Evolutionary conservation across 2,888 invertebrate species (phyloP).

Genomic region (Oasisia sp.): DNA sequence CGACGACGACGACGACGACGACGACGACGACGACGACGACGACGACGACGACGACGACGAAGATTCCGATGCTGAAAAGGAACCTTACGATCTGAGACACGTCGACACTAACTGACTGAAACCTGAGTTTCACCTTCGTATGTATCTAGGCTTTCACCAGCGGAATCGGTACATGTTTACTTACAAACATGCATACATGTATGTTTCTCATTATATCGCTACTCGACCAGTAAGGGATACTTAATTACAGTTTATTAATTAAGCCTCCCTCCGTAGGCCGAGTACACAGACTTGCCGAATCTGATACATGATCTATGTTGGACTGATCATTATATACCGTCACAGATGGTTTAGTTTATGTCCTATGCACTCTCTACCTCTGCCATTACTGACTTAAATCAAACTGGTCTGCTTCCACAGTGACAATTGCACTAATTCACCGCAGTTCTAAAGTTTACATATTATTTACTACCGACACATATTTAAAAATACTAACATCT

Average conservation of each 20-base stretch:
- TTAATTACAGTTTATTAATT: background rate
- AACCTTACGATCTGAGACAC: too few relatives aligned
- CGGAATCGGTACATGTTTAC: too few relatives aligned
- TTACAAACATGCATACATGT: background rate
- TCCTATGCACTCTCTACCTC: background rate
- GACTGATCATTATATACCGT: background rate
- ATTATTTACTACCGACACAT: background rate
- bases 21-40: too few relatives aligned
- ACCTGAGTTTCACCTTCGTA: too few relatives aligned
- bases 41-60: too few relatives aligned
- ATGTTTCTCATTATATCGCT: background rate
- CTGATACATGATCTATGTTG: background rate
- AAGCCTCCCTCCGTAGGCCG: background rate
- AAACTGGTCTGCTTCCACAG: background rate
- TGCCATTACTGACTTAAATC: background rate
- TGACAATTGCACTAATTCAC: background rate
- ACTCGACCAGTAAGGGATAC: background rate
- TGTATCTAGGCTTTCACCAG: too few relatives aligned
- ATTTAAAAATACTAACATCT: background rate
- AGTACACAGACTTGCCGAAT: background rate
- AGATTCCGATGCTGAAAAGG: too few relatives aligned
- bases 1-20: too few relatives aligned
- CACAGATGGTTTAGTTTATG: background rate
- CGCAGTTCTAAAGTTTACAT: background rate
- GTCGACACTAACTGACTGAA: too few relatives aligned